These are phyloP conservation scores for Desmodus rotundus DNA, from an alignment of 2,113 vertebrate genomes.

Conservation along the genomic window DNA sequence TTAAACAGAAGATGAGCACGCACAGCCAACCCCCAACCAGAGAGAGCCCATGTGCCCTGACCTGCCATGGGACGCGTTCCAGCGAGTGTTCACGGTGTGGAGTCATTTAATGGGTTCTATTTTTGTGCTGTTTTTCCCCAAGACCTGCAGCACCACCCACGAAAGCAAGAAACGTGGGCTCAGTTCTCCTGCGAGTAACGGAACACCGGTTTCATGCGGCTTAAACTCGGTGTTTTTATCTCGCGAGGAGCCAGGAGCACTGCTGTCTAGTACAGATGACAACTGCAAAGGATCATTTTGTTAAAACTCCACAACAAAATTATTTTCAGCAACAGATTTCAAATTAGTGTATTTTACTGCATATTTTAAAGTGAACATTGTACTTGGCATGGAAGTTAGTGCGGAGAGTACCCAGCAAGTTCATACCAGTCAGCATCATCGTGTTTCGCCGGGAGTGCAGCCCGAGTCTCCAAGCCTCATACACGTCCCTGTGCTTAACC, in stretches of 20 bases:
- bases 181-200: background rate
- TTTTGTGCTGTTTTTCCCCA: background rate
- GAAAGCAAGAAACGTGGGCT: background rate
- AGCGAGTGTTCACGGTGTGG: background rate
- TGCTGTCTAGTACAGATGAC: background rate
- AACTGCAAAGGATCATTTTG: background rate
- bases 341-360: background rate
- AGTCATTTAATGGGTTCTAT: background rate
- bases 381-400: background rate
- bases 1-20: background rate
- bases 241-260: background rate
- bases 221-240: background rate
- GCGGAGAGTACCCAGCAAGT: background rate
- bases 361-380: background rate
- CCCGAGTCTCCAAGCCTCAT: fast-evolving
- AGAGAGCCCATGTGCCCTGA: background rate
- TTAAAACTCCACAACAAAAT: background rate
- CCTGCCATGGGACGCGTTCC: background rate
- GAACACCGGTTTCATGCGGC: background rate
- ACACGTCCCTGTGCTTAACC: background rate
- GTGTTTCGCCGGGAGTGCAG: background rate
- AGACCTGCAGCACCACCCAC: background rate
- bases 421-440: background rate
- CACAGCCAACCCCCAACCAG: fast-evolving
- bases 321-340: background rate